Percentiles rank a stretch among this genome's conserved stretches.
phyloP scores from a whole-genome alignment of 2,113 vertebrate genomes.

The Psittacara wagleri region DNA sequence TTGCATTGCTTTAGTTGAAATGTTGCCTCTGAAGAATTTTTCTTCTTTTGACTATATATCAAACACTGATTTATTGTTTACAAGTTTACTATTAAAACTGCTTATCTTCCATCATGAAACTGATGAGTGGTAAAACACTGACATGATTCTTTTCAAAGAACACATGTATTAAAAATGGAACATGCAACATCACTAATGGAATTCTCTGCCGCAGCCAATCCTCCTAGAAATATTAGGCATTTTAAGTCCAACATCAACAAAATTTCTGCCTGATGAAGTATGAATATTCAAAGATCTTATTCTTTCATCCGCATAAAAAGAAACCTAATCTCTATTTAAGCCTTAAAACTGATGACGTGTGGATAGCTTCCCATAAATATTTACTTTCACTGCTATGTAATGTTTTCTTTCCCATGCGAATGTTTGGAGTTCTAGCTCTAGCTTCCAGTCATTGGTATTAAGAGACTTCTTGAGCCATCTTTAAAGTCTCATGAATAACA shows the following conservation, averaged over 20 bases:
- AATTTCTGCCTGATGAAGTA: neutral
- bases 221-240: neutral
- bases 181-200: neutral
- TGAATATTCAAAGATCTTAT: neutral
- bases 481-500: neutral
- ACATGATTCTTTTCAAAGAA: neutral
- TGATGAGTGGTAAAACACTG: neutral
- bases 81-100: neutral
- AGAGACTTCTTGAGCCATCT: neutral
- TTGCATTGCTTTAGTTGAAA: neutral
- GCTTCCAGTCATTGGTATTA: neutral
- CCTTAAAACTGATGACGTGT: neutral
- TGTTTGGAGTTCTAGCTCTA: neutral
- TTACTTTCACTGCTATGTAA: neutral
- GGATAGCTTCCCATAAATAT: neutral
- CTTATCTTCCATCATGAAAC: neutral
- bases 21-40: neutral
- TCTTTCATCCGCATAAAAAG: neutral
- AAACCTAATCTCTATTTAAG: neutral
- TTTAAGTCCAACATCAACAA: neutral
- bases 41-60: neutral
- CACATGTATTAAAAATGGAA: neutral
- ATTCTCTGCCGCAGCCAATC: neutral
- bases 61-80: conserved; percentile 7
- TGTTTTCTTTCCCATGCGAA: neutral